Base-by-base conservation (phyloP, 53 echinoderm and acorn worm genomes). In the Patiria pectinifera region DNA sequence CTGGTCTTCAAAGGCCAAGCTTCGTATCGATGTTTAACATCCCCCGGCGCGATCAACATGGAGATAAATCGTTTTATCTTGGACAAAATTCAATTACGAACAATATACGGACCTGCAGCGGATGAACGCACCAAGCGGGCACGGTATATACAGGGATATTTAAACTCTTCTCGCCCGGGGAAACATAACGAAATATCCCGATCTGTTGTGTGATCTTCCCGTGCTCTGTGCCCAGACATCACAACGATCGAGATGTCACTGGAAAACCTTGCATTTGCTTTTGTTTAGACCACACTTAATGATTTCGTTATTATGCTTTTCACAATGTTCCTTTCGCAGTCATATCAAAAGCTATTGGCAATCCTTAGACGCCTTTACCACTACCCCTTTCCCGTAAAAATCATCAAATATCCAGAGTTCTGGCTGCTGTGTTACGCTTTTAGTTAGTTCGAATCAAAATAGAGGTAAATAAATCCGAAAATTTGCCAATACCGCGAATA, bases 61-160 rank as follows among this genome's bases (percentile, higher is more conserved):
- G 48, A 86, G 86, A 86, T 86, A 72, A 86, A 74, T 75, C 59
- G 86, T 11, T 53, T 72, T 72, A 59, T 71, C 72, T 71, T 48
- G 48, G 72, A 48, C 71, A 72, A 74, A 22, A 58, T 71, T 86
- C 86, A 86, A 86, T 86, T 86, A 86, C 48, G 11, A 45, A 11
- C 80, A 79, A 44, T 5, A 11, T 12, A 45, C 48, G 45, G 80
- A 79, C 43, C 80, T 79, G 45, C 22, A 43, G 80, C 46, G 80
- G 3, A 46, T 47, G 24, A 79, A 79, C 8, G 45, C 13, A 11
- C 44, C 80, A 3, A 4, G 80, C 15, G 16, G 13, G 9, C 74
- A 16, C 9, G 74, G 74, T 18, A 15, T 66, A 18, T 15, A 66
- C 66, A 11, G 66, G 10, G 6, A 66, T 14, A 0, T 18, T 66